Base-by-base conservation (phyloP, 1,140 invertebrate genomes). In the Oryctes rhinoceros region DNA sequence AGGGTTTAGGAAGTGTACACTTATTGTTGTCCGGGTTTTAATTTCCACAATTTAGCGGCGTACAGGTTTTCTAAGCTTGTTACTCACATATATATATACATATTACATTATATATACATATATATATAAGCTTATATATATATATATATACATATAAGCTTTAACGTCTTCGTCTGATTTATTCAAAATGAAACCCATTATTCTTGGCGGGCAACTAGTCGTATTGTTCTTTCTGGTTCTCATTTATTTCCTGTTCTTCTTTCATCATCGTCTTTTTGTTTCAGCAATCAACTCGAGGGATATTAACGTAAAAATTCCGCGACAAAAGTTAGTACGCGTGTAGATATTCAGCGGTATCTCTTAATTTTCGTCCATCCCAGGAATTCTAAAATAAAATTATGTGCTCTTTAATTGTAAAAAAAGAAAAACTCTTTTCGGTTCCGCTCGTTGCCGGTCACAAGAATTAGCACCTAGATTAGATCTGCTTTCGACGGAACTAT, bases 21-120 rank as follows among this genome's bases (percentile, higher is more conserved):
- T 71, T 71, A 71, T 37, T 71, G 65, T 71, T 30, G 65, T 37
- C 65, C 65, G 65, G 65, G 65, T 37, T 71, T 71, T 71, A 71
- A 71, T 71, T 71, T 71, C 65, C 0, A 35, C 65, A 30, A 71
- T 71, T 71, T 37, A 71, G 65, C 65, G 2, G 18, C 5, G 24
- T 24, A 24, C 65, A 71, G 65, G 65, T 71, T 71, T 24, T 37
- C 65, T 24, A 30, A 30, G 20, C 65, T 35, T 24, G 65, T 71
- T 71, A 71, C 35, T 71, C 65, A 71, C 10, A 13, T 71, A 71
- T 30, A 37, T 9, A 18, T 59, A 59, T 59, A 18, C n/a, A n/a
- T n/a, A n/a, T n/a, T n/a, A n/a, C n/a, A n/a, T n/a, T n/a, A n/a
- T n/a, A n/a, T n/a, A n/a, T n/a, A n/a, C n/a, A n/a, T n/a, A n/a